Evolutionary conservation across 2,113 vertebrate species (phyloP).

Genomic region (Prionailurus viverrinus): DNA sequence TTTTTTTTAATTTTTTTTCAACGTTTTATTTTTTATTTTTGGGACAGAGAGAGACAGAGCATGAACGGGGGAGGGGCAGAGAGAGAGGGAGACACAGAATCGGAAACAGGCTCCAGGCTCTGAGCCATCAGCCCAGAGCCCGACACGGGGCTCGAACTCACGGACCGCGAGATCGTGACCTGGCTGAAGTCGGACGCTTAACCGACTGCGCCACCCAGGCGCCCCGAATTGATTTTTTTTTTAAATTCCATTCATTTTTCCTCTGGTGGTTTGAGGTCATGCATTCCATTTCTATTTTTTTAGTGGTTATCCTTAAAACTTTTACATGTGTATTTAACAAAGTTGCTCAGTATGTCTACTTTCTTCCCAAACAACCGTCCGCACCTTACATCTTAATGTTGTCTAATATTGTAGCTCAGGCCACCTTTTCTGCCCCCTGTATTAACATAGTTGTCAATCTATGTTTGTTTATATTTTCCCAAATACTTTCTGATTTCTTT

Average conservation of each 20-base stretch:
- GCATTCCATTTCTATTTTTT: conserved; percentile 1
- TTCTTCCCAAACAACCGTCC: neutral
- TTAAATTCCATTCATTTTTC: neutral
- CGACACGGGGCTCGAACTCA: too few species aligned
- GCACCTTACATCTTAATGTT: neutral
- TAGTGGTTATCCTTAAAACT: neutral
- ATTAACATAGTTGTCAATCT: conserved; percentile 21
- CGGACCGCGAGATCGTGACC: too few species aligned
- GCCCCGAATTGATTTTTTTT: neutral
- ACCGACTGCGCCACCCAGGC: too few species aligned
- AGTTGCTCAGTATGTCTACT: neutral
- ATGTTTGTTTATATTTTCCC: conserved; percentile 2
- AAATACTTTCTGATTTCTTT: neutral
- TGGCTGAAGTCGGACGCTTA: too few species aligned
- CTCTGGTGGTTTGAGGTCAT: neutral
- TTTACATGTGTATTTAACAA: neutral
- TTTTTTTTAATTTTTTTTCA: neutral
- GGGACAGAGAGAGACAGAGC: too few species aligned
- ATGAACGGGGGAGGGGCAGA: too few species aligned
- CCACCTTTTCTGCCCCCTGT: neutral
- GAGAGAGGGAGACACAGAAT: too few species aligned
- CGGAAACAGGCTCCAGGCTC: too few species aligned
- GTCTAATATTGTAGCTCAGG: neutral
- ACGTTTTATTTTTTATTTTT: too few species aligned
- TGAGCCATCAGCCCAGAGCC: too few species aligned